These are phyloP conservation scores for Ambastaia sidthimunki DNA, from an alignment of 2,797 vertebrate species.

Conservation along the genomic window DNA sequence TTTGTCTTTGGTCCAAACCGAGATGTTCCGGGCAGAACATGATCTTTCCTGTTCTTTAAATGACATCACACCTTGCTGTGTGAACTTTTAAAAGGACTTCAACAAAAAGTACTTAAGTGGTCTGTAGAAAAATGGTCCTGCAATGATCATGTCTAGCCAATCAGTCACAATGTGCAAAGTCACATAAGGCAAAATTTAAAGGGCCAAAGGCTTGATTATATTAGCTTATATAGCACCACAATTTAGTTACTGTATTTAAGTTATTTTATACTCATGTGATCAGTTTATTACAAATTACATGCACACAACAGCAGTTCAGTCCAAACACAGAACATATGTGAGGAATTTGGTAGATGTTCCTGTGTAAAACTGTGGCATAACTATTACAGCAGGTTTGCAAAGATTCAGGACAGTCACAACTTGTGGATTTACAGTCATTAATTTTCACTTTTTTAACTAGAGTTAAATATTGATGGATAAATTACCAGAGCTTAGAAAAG, in stretches of 20 bases:
- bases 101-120: background rate
- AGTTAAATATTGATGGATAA: background rate
- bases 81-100: background rate
- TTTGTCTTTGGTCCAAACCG: conserved; percentile 14
- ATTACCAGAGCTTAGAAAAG: background rate
- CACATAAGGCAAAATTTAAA: background rate
- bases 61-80: background rate
- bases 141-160: background rate
- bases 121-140: background rate
- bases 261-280: conserved; percentile 7
- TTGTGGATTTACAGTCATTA: background rate
- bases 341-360: background rate
- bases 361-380: background rate
- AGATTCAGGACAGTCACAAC: background rate
- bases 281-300: background rate
- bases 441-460: conserved; percentile 14
- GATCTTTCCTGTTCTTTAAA: conserved; percentile 17
- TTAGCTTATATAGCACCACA: background rate
- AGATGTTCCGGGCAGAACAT: background rate
- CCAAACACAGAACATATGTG: conserved; percentile 12
- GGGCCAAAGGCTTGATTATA: background rate
- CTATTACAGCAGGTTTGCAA: background rate
- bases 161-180: conserved; percentile 9
- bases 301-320: background rate
- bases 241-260: background rate